Percentiles rank a stretch among this genome's conserved stretches.
Evolutionary conservation across 2,797 vertebrate species (phyloP).

Genomic region (Anolis apletophallus): DNA sequence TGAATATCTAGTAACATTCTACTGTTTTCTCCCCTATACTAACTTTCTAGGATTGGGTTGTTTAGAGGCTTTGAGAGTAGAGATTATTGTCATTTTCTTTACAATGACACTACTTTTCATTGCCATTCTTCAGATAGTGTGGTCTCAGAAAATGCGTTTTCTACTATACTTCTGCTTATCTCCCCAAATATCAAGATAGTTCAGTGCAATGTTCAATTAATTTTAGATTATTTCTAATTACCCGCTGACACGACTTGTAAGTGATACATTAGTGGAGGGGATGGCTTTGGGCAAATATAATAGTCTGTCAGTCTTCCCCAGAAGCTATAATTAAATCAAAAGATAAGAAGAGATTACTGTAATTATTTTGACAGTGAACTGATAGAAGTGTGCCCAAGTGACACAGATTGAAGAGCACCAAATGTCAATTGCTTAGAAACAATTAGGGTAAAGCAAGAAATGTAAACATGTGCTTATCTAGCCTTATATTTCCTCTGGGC

Average conservation of each 20-base stretch:
- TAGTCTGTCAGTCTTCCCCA: constrained; percentile 56
- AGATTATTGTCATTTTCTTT: background rate
- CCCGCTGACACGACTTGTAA: constrained; percentile 50
- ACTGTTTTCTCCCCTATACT: too few species aligned
- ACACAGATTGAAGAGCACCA: constrained; percentile 49
- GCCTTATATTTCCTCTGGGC: constrained; percentile 32
- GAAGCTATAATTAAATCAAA: constrained; percentile 61
- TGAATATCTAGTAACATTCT: background rate
- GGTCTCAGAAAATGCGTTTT: constrained; percentile 6
- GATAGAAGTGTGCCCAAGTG: constrained; percentile 60
- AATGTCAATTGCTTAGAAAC: constrained; percentile 56
- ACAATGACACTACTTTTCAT: background rate
- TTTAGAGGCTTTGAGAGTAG: background rate
- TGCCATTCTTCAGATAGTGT: constrained; percentile 32
- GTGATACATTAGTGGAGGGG: constrained; percentile 50
- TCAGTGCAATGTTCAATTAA: constrained; percentile 60
- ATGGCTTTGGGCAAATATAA: constrained; percentile 62
- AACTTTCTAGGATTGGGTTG: background rate
- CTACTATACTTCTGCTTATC: constrained; percentile 39
- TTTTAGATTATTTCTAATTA: constrained; percentile 66
- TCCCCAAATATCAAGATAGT: constrained; percentile 40
- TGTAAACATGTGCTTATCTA: constrained; percentile 34
- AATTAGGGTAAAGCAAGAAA: constrained; percentile 39
- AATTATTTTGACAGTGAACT: constrained; percentile 67
- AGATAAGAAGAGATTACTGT: constrained; percentile 53